phyloP scores from a whole-genome alignment of 2,113 vertebrate species.

The Gobio gobio region DNA sequence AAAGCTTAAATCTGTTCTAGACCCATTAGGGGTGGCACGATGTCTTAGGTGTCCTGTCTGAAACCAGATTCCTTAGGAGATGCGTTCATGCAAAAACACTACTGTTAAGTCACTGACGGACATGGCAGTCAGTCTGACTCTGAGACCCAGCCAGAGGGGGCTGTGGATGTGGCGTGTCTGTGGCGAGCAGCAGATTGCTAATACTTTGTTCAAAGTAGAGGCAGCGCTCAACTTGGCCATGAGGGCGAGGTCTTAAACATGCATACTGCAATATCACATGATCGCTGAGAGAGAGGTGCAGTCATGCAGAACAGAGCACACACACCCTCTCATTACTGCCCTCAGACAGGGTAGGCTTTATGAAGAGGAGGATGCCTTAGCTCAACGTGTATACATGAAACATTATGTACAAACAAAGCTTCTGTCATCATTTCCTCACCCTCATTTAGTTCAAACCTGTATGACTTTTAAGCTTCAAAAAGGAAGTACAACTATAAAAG shows the following conservation, averaged over 20 bases:
- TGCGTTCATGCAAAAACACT: background rate
- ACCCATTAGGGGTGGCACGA: background rate
- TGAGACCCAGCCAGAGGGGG: background rate
- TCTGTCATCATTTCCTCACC: background rate
- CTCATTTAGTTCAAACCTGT: background rate
- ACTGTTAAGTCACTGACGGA: background rate
- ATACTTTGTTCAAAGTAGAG: background rate
- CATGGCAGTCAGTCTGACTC: background rate
- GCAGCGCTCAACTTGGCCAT: background rate
- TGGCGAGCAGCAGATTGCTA: background rate
- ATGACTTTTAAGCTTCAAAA: background rate
- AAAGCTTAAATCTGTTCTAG: background rate
- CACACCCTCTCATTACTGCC: constrained; percentile 34
- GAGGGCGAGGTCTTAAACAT: constrained; percentile 31
- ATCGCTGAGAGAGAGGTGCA: constrained; percentile 5
- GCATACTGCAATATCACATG: constrained; percentile 41
- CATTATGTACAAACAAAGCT: constrained; percentile 27
- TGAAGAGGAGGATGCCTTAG: background rate
- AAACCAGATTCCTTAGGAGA: background rate
- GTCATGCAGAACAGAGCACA: constrained; percentile 31
- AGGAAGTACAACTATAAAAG: background rate
- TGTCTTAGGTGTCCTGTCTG: background rate
- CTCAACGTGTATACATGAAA: constrained; percentile 10
- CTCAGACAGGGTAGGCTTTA: constrained; percentile 2
- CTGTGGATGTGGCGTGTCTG: background rate